Percentiles rank a stretch among this genome's conserved stretches.
phyloP scores from a whole-genome alignment of 2,113 vertebrate species.

The Mionectes macconnelli region DNA sequence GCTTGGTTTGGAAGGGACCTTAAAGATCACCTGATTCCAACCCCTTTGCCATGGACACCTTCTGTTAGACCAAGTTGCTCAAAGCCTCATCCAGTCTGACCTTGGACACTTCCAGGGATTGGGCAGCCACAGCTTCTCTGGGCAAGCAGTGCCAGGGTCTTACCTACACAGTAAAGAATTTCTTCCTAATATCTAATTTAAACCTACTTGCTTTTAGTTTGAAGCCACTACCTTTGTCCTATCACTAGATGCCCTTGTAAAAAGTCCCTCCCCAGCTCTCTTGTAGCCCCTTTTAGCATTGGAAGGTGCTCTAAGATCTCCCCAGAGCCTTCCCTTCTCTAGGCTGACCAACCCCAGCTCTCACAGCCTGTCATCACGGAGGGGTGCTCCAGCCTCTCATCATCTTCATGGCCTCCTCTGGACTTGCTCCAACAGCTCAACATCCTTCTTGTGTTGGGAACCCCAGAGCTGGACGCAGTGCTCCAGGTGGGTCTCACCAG shows the following conservation, averaged over 20 bases:
- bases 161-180: neutral
- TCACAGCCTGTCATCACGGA: neutral
- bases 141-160: neutral
- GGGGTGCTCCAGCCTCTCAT: accelerated
- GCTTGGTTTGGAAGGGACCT: neutral
- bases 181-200: neutral
- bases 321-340: neutral
- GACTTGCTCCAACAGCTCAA: neutral
- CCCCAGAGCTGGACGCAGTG: neutral
- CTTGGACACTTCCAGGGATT: neutral
- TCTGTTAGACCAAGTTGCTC: neutral
- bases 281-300: neutral
- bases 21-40: neutral
- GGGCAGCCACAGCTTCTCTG: neutral
- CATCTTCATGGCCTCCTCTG: neutral
- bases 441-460: neutral
- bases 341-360: neutral
- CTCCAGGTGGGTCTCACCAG: neutral
- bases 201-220: neutral
- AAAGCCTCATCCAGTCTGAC: neutral
- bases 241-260: neutral
- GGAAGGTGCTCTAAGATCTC: neutral
- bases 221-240: neutral
- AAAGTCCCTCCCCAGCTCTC: neutral
- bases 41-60: neutral